A percentile compares a stretch with the other conserved stretches of the same genome.
These are phyloP conservation scores for Aplidium turbinatum DNA, from an alignment of 23 tunicate species.

Conservation along the genomic window DNA sequence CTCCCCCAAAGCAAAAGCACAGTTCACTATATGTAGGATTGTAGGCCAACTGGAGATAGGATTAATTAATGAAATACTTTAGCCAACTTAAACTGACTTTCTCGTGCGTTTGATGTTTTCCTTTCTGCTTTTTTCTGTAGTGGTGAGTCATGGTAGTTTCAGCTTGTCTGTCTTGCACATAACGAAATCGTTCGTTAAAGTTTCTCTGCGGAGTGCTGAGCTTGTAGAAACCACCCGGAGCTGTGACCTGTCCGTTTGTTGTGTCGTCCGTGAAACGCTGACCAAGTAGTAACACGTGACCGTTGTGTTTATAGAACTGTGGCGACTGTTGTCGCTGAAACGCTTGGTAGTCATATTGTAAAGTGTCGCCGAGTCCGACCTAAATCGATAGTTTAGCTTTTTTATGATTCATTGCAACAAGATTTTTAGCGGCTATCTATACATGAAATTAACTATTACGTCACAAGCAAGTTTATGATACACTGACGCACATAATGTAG, in stretches of 20 bases:
- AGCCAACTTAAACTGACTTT: too few species aligned
- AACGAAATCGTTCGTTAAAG: constrained; percentile 43
- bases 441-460: too few species aligned
- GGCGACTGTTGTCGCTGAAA: constrained; percentile 60
- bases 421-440: neutral
- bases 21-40: too few species aligned
- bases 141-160: constrained; percentile 24
- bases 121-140: neutral
- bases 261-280: constrained; percentile 63
- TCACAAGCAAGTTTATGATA: neutral
- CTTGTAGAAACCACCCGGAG: constrained; percentile 79
- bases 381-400: constrained; percentile 8
- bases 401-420: neutral
- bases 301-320: constrained; percentile 60
- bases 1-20: too few species aligned
- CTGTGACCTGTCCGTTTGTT: constrained; percentile 70
- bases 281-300: constrained; percentile 68
- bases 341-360: constrained; percentile 79
- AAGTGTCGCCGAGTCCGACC: constrained; percentile 81
- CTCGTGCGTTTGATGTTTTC: neutral
- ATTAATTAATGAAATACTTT: too few species aligned
- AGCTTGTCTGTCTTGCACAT: constrained; percentile 17
- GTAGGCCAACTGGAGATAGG: too few species aligned
- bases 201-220: constrained; percentile 45
- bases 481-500: neutral